These are phyloP conservation scores for Diaprepes abbreviatus DNA, from an alignment of 2,888 invertebrate genomes.

Conservation along the genomic window DNA sequence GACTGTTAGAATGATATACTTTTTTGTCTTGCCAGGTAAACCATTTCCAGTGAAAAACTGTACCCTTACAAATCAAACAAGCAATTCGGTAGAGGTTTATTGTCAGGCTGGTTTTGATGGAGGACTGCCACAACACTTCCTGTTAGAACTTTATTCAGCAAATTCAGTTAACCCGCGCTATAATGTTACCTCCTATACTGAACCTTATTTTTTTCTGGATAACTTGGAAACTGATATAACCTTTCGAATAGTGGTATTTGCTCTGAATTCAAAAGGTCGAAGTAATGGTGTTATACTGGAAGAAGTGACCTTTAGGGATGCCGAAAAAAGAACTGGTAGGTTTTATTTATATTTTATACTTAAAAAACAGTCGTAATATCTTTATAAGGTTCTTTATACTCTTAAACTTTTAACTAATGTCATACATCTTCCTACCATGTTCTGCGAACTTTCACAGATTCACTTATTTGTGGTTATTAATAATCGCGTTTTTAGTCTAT, in stretches of 20 bases:
- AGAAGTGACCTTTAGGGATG: constrained; percentile 84
- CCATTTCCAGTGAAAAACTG: constrained; percentile 90
- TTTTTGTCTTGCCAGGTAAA: too few species aligned
- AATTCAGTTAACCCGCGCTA: constrained; percentile 69
- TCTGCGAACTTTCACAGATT: too few species aligned
- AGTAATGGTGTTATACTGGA: constrained; percentile 80
- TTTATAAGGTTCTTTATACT: too few species aligned
- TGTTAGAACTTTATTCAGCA: constrained; percentile 80
- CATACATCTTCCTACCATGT: too few species aligned
- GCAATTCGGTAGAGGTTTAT: constrained; percentile 82
- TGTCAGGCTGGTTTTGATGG: constrained; percentile 91
- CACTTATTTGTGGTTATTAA: too few species aligned
- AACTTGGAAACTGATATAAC: constrained; percentile 85
- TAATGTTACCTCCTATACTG: constrained; percentile 76
- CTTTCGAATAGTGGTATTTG: constrained; percentile 82
- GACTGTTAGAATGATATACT: too few species aligned
- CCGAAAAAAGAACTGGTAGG: constrained; percentile 82
- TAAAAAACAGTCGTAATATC: too few species aligned
- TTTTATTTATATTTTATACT: too few species aligned
- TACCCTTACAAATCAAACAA: constrained; percentile 86
- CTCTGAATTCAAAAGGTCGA: constrained; percentile 86
- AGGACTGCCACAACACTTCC: constrained; percentile 88
- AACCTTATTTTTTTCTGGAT: constrained; percentile 83
- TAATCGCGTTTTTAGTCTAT: too few species aligned
- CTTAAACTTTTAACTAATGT: too few species aligned